phyloP scores from a whole-genome alignment of 2,113 vertebrate species.

The Pyrgilauda ruficollis region DNA sequence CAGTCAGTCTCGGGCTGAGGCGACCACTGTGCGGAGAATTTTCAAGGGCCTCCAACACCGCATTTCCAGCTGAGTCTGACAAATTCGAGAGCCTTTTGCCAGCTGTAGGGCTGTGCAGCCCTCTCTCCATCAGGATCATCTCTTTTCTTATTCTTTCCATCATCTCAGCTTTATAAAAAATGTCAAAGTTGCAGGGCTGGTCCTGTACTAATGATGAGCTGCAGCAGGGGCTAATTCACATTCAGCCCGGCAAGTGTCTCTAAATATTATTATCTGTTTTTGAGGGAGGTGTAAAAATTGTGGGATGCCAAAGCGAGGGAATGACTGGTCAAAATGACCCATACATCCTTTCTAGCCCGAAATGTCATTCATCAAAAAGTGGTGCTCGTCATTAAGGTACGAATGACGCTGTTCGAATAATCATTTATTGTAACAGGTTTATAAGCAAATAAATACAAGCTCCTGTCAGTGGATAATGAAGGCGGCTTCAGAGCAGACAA shows the following conservation, averaged over 20 bases:
- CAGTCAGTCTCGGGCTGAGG: conserved; percentile 93
- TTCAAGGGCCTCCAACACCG: conserved; percentile 97
- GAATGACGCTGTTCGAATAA: conserved; percentile 98
- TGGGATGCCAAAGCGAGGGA: conserved; percentile 89
- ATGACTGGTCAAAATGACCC: conserved; percentile 96
- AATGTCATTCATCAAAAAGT: conserved; percentile 99
- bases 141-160: conserved; percentile 99
- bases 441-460: conserved; percentile 99
- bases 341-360: conserved; percentile 90
- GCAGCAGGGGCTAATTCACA: conserved; percentile 91
- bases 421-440: conserved; percentile 99
- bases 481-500: conserved; percentile 97
- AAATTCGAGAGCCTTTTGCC: conserved; percentile 92
- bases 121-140: conserved; percentile 99
- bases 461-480: conserved; percentile 98
- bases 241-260: conserved; percentile 88
- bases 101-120: conserved; percentile 94
- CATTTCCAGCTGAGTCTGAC: conserved; percentile 90
- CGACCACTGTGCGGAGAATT: conserved; percentile 96
- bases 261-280: conserved; percentile 94
- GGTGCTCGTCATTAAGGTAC: conserved; percentile 95
- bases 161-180: conserved; percentile 88
- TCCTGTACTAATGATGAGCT: conserved; percentile 87
- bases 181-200: conserved; percentile 84
- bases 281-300: conserved; percentile 86